Percentiles rank a stretch among this genome's conserved stretches.
These are phyloP conservation scores for Halcyon senegalensis DNA, from an alignment of 2,113 vertebrate genomes.

Conservation along the genomic window DNA sequence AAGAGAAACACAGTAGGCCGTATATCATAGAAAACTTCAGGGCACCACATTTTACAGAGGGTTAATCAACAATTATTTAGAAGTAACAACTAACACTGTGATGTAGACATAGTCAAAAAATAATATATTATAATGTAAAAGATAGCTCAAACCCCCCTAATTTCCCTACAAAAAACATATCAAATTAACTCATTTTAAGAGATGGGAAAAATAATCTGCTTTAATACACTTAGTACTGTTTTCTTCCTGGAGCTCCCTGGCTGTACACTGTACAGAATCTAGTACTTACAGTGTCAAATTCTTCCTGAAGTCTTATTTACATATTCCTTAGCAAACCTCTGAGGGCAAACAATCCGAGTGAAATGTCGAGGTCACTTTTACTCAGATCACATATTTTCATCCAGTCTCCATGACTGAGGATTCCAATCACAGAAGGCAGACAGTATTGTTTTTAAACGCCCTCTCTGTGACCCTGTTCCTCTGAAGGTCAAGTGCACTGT, in stretches of 20 bases:
- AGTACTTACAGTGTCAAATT: conserved; percentile 55
- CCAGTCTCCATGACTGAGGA: conserved; percentile 12
- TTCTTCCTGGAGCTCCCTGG: neutral
- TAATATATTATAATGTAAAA: neutral
- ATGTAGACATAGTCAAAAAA: neutral
- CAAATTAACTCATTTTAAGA: neutral
- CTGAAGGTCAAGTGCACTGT: conserved; percentile 76
- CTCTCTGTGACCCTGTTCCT: conserved; percentile 68
- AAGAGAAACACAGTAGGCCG: neutral
- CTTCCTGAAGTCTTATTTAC: conserved; percentile 57
- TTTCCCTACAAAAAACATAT: neutral
- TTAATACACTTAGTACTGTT: neutral
- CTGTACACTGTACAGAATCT: neutral
- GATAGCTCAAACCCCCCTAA: neutral
- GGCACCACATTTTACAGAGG: neutral
- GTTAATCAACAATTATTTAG: neutral
- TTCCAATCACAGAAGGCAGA: conserved; percentile 36
- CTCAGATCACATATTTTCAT: conserved; percentile 12
- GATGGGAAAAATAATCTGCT: neutral
- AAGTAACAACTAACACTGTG: neutral
- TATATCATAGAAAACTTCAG: neutral
- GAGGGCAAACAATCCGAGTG: conserved; percentile 5
- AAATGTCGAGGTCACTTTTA: neutral
- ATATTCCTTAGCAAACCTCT: conserved; percentile 54
- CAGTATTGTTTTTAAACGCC: conserved; percentile 61